Conservation (phyloP, 2,797 vertebrate species). For the Lindbergichthys nudifrons region DNA sequence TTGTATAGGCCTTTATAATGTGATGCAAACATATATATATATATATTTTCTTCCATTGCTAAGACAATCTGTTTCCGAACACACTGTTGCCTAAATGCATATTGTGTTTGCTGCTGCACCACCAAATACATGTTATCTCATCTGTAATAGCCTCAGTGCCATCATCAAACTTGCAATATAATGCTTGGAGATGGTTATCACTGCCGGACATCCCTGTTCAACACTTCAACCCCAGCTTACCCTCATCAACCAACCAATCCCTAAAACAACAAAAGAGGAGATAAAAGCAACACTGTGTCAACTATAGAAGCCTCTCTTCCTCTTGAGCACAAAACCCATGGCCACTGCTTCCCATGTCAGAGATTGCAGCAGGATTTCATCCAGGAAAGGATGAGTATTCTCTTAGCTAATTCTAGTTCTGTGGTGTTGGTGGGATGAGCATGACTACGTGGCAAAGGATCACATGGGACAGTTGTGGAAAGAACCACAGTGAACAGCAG, state of each 20-base stretch:
- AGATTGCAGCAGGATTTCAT: slow-evolving; percentile 76
- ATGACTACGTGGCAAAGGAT: slow-evolving; percentile 46
- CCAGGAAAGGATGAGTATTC: slow-evolving; percentile 80
- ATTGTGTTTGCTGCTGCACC: slow-evolving; percentile 35
- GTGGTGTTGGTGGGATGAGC: slow-evolving; percentile 63
- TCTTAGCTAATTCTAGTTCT: slow-evolving; percentile 74
- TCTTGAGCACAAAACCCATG: slow-evolving; percentile 74
- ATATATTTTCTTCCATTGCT: neutral
- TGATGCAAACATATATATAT: neutral
- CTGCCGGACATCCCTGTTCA: slow-evolving; percentile 72
- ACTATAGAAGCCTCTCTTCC: slow-evolving; percentile 79
- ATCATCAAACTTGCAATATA: slow-evolving; percentile 64
- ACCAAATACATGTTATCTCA: slow-evolving; percentile 56
- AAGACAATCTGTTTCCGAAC: slow-evolving; percentile 12
- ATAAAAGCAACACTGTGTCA: slow-evolving; percentile 78
- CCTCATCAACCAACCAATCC: slow-evolving; percentile 69
- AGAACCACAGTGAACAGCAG: slow-evolving; percentile 39
- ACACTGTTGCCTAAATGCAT: slow-evolving; percentile 27
- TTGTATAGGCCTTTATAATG: neutral
- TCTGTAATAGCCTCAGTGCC: slow-evolving; percentile 50
- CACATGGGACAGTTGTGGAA: slow-evolving; percentile 33
- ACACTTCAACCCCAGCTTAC: slow-evolving; percentile 64
- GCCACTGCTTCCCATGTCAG: slow-evolving; percentile 68
- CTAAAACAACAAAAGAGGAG: slow-evolving; percentile 78
- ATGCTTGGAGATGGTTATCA: slow-evolving; percentile 76